Conservation (phyloP, 1,140 invertebrate species). For the Triops longicaudatus region DNA sequence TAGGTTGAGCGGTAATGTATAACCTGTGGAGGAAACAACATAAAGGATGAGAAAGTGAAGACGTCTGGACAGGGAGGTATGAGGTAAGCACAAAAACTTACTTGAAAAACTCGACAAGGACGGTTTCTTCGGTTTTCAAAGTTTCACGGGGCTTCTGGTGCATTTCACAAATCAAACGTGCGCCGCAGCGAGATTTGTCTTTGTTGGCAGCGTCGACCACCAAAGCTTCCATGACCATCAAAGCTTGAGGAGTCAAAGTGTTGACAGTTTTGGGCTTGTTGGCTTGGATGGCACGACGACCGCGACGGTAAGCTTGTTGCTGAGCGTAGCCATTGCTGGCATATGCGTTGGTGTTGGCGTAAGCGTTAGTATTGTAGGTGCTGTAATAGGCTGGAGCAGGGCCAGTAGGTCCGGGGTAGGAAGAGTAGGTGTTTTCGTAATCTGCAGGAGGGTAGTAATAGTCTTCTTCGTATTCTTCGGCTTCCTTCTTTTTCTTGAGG, state of each 20-base stretch:
- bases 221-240: not conserved
- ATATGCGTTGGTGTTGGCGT: not conserved
- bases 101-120: not conserved
- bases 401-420: not conserved
- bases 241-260: not conserved
- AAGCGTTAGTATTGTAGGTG: not conserved
- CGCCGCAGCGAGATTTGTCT: not conserved
- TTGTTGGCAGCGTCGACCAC: not conserved
- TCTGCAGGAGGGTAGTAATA: not conserved
- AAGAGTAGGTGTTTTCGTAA: not conserved
- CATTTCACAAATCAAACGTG: not conserved
- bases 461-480: not conserved
- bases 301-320: not conserved
- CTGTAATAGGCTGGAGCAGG: not conserved
- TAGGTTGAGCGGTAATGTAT: not conserved
- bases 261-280: not conserved
- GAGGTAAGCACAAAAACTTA: not conserved
- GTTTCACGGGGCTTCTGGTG: not conserved
- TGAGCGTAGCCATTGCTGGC: not conserved
- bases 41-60: not conserved
- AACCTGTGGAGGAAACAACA: not conserved
- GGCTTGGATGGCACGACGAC: not conserved
- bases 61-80: not conserved
- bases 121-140: not conserved
- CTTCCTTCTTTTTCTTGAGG: conserved; percentile 11